These are phyloP conservation scores for Rattus rattus DNA, from an alignment of 2,113 vertebrate genomes.

Conservation along the genomic window DNA sequence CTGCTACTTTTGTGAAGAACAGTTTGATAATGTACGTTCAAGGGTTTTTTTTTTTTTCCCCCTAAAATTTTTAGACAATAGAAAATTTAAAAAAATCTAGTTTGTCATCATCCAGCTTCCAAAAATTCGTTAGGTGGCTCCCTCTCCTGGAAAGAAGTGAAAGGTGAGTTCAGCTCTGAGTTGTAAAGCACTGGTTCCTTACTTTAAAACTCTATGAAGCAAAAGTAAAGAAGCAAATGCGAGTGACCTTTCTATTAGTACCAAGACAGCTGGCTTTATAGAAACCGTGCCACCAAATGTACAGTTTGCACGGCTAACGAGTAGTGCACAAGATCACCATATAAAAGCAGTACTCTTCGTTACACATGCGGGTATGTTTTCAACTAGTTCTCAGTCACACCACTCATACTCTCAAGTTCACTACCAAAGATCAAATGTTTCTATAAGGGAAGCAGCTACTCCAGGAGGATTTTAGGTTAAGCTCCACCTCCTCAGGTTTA, in stretches of 20 bases:
- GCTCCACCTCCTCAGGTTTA: not conserved
- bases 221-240: not conserved
- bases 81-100: constrained; percentile 55
- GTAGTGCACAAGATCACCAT: not conserved
- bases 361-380: constrained; percentile 25
- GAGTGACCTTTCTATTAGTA: not conserved
- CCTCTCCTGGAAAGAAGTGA: constrained; percentile 70
- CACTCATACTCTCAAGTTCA: constrained; percentile 10
- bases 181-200: not conserved
- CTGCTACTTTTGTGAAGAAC: constrained; percentile 26
- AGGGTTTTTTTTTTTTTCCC: not conserved
- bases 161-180: not conserved
- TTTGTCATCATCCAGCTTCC: constrained; percentile 6
- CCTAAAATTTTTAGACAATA: constrained; percentile 40
- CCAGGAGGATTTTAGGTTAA: not conserved
- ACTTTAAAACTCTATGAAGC: constrained; percentile 1
- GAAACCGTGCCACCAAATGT: not conserved
- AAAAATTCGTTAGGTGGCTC: constrained; percentile 75
- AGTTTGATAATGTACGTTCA: not conserved
- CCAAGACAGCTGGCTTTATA: not conserved
- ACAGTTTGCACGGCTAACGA: not conserved
- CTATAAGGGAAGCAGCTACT: constrained; percentile 25
- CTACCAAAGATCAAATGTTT: not conserved
- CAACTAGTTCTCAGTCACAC: not conserved
- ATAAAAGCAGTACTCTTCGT: not conserved